phyloP scores from a whole-genome alignment of 2,888 invertebrate genomes.

The Drosophila macrospina region DNA sequence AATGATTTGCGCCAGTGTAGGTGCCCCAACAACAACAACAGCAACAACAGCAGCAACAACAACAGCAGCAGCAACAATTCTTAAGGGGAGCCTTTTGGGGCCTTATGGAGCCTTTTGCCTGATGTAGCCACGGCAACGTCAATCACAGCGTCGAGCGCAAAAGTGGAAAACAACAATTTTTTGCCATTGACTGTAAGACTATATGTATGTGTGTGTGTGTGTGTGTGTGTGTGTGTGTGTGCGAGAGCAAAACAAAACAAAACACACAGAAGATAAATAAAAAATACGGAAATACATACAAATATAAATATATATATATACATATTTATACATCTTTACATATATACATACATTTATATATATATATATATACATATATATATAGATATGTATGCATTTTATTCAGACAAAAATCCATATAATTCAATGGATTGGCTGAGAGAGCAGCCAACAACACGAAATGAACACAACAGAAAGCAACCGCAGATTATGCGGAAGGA shows the following conservation, averaged over 20 bases:
- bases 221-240: conserved; percentile 26
- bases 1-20: conserved; percentile 81
- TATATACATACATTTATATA: conserved; percentile 6
- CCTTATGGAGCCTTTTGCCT: conserved; percentile 41
- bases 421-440: conserved; percentile 74
- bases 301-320: background rate
- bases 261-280: conserved; percentile 54
- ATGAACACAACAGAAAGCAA: conserved; percentile 68
- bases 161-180: conserved; percentile 55
- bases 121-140: conserved; percentile 71
- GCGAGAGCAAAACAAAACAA: conserved; percentile 55
- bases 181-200: conserved; percentile 24
- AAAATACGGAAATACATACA: conserved; percentile 50
- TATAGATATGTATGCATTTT: conserved; percentile 54
- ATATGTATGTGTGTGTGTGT: background rate
- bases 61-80: conserved; percentile 17
- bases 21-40: conserved; percentile 49
- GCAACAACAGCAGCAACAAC: conserved; percentile 16
- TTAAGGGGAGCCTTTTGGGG: conserved; percentile 43
- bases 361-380: conserved; percentile 9
- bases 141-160: conserved; percentile 65
- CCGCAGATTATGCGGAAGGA: conserved; percentile 64
- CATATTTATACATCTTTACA: conserved; percentile 3
- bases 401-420: conserved; percentile 73
- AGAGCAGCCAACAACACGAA: conserved; percentile 47